Conservation (phyloP, 2,888 invertebrate species). For the Metellina segmentata region DNA sequence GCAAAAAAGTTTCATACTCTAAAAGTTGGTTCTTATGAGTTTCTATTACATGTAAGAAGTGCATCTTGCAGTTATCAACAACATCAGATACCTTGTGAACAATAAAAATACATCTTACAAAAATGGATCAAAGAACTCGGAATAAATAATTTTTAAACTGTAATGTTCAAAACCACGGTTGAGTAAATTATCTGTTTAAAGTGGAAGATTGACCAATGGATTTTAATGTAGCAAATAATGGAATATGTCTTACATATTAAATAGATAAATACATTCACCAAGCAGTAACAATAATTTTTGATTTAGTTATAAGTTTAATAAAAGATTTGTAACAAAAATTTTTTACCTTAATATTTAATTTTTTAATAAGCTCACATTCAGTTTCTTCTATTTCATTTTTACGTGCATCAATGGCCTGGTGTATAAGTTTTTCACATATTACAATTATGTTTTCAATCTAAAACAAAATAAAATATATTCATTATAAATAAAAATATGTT, state of each 20-base stretch:
- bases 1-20: background rate
- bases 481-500: background rate
- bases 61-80: background rate
- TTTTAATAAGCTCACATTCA: conserved; percentile 48
- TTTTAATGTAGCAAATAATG: too few relatives aligned
- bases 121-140: too few relatives aligned
- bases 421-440: background rate
- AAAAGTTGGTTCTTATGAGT: background rate
- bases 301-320: too few relatives aligned
- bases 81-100: conserved; percentile 29
- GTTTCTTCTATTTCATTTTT: conserved; percentile 28
- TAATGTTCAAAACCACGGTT: too few relatives aligned
- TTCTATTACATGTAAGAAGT: background rate
- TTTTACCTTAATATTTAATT: conserved; percentile 46
- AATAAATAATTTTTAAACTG: too few relatives aligned
- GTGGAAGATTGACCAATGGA: too few relatives aligned
- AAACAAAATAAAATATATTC: background rate
- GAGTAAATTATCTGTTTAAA: too few relatives aligned
- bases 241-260: too few relatives aligned
- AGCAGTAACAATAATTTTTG: too few relatives aligned
- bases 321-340: background rate
- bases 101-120: background rate
- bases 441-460: background rate
- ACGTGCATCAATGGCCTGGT: background rate
- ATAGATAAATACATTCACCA: too few relatives aligned